Base-by-base conservation (phyloP, 2,888 invertebrate genomes). In the Aphidoletes aphidimyza region DNA sequence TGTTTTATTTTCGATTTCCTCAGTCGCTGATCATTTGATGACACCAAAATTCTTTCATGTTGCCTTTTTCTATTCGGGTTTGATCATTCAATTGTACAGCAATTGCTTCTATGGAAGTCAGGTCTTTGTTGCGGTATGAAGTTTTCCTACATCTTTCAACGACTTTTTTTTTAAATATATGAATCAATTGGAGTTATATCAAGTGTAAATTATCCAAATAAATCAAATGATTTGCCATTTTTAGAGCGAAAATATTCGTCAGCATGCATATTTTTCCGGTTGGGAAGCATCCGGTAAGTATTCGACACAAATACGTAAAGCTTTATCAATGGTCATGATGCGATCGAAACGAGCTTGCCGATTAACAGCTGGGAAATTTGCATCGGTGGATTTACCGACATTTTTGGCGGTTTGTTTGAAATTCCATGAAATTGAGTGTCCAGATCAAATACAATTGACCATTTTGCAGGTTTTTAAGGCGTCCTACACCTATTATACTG, bases 61-160 rank as follows among this genome's bases (percentile, higher is more conserved):
- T 19, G 49, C 49, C 34, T 84, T 84, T 49, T 84, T 84, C n/a
- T 84, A 84, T n/a, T 42, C 84, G 9, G 84, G 84, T 14, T 30
- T 84, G 6, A 19, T 84, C 34, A 47, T 84, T 84, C 84, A 84
- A 36, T 19, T 84, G 5, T 84, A 42, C 34, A 49, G 19, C 14
- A 84, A 42, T 14, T 84, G 84, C 19, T 84, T 47, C n/a, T 84
- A 84, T 84, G 84, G 84, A 0, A 84, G 84, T 36, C 84, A 84
- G 49, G 84, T 84, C 1, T 84, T 47, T 39, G 39, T 83, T 83
- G n/a, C 39, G 83, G 83, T 83, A 39, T 69, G 69, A 30, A 30
- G 3, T 5, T 1, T 26, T 47, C 17, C 2, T 47, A 17, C 17
- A 17, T 47, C 2, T 14, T n/a, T 19, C 2, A 47, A 47, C 17